Evolutionary conservation across 1,140 invertebrate species (phyloP).

Genomic region (Cepaea nemoralis): DNA sequence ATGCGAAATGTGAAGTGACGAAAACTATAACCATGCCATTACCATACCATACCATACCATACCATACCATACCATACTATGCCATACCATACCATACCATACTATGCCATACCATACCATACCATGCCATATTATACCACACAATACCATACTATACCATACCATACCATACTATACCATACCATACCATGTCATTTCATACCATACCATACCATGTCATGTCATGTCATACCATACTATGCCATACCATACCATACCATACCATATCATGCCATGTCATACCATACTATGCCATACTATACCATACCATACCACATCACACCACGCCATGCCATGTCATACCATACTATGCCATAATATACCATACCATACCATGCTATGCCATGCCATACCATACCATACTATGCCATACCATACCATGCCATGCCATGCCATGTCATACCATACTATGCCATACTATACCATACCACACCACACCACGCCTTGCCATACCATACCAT

Average conservation of each 20-base stretch:
- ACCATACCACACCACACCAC: conserved; percentile 55
- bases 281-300: conserved; percentile 24
- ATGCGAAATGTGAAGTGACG: too few relatives aligned
- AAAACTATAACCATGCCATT: conserved; percentile 48
- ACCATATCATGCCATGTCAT: conserved; percentile 45
- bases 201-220: conserved; percentile 43
- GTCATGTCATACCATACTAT: conserved; percentile 40
- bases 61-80: conserved; percentile 47
- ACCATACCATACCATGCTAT: too few relatives aligned
- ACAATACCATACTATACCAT: conserved; percentile 51
- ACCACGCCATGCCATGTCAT: conserved; percentile 23
- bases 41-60: conserved; percentile 39
- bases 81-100: conserved; percentile 55
- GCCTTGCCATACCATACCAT: conserved; percentile 53
- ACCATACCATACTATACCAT: conserved; percentile 41
- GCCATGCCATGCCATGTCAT: conserved; percentile 52
- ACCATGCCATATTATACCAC: conserved; percentile 54
- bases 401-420: conserved; percentile 50
- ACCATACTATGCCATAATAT: too few relatives aligned
- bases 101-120: conserved; percentile 54
- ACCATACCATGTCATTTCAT: conserved; percentile 45
- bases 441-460: conserved; percentile 54
- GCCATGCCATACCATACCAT: conserved; percentile 50
- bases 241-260: conserved; percentile 47
- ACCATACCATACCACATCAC: conserved; percentile 28